These are phyloP conservation scores for Huso huso DNA, from an alignment of 2,797 vertebrate species.

Conservation along the genomic window DNA sequence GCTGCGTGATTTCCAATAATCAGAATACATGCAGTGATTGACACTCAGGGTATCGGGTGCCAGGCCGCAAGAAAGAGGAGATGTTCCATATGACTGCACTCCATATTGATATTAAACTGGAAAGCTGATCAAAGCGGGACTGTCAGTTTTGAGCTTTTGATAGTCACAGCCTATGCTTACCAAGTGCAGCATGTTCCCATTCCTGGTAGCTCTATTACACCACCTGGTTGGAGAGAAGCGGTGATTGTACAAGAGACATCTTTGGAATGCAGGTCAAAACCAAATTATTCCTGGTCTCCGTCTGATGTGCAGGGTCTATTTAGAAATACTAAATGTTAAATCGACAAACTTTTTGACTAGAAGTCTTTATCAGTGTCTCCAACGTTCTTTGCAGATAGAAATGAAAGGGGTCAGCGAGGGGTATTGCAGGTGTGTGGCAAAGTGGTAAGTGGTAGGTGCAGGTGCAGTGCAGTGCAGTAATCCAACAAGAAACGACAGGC, in stretches of 20 bases:
- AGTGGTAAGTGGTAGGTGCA: no score
- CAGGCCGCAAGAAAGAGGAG: constrained; percentile 34
- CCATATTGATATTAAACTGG: constrained; percentile 34
- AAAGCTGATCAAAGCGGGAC: constrained; percentile 40
- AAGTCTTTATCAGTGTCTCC: no score
- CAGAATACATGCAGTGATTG: constrained; percentile 29
- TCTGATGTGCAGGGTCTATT: no score
- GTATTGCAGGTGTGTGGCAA: no score
- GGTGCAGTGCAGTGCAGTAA: no score
- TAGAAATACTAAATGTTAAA: no score
- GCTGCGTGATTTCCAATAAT: not conserved
- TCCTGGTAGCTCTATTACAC: constrained; percentile 10
- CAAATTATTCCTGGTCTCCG: no score
- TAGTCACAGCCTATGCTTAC: constrained; percentile 25
- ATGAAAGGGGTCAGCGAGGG: no score
- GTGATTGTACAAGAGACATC: constrained; percentile 28
- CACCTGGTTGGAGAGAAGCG: constrained; percentile 28
- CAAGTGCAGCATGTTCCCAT: constrained; percentile 6
- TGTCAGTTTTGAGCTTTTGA: constrained; percentile 12
- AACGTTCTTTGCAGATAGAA: no score
- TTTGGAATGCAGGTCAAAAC: constrained; percentile 21
- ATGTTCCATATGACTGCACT: constrained; percentile 37
- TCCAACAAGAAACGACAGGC: no score
- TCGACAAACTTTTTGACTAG: no score
- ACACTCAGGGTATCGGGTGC: constrained; percentile 38